Evolutionary conservation across 2,113 vertebrate species (phyloP).

Genomic region (Oenanthe melanoleuca): DNA sequence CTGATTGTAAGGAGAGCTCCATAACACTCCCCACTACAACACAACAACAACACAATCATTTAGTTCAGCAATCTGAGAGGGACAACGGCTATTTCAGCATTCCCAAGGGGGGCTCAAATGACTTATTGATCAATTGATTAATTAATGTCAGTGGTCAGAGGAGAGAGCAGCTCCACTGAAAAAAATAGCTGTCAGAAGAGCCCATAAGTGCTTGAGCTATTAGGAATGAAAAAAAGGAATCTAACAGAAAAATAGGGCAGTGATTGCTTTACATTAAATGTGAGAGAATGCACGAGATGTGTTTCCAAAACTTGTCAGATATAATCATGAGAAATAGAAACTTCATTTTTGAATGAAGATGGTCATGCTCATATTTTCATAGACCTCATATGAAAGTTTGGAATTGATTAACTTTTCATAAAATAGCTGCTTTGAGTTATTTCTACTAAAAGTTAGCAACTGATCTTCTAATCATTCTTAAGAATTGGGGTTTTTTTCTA

Average conservation of each 20-base stretch:
- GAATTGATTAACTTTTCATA: conserved; percentile 56
- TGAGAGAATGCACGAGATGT: conserved; percentile 19
- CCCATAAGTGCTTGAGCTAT: conserved; percentile 46
- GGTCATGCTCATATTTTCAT: conserved; percentile 17
- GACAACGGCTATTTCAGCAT: conserved; percentile 72
- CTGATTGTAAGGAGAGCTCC: conserved; percentile 76
- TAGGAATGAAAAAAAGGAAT: conserved; percentile 53
- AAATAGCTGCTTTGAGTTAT: conserved; percentile 29
- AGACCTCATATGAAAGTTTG: conserved; percentile 50
- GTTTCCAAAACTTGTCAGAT: conserved; percentile 65
- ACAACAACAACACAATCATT: conserved; percentile 88
- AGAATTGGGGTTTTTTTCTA: background rate
- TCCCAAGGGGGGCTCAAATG: conserved; percentile 80
- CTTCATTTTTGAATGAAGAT: conserved; percentile 42
- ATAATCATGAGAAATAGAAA: conserved; percentile 37
- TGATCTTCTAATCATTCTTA: background rate
- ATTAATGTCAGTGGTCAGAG: conserved; percentile 72
- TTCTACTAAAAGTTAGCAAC: conserved; percentile 9
- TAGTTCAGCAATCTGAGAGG: conserved; percentile 81
- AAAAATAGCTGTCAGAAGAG: conserved; percentile 55
- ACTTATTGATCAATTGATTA: conserved; percentile 86
- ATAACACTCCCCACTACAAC: conserved; percentile 80
- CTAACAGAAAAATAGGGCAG: conserved; percentile 27
- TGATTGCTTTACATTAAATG: conserved; percentile 57
- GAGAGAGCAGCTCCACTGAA: conserved; percentile 69